Conservation (phyloP, 2,888 invertebrate species). For the Epinotia bilunana region DNA sequence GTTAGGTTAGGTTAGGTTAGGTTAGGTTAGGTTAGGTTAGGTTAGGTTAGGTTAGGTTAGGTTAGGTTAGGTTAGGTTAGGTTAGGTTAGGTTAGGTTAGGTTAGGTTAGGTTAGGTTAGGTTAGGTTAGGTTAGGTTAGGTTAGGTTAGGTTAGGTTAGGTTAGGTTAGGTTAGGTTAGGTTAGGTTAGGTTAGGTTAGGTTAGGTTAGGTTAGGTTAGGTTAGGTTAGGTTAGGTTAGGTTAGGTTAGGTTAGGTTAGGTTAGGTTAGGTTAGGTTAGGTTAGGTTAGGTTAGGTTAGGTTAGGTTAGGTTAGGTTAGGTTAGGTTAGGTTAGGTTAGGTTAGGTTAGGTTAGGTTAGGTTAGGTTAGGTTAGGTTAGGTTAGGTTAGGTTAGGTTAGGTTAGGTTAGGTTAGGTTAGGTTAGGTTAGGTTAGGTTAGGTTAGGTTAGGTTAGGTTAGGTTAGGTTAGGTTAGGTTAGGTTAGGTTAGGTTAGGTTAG, state of each 20-base stretch:
- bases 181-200: slow-evolving; percentile 46
- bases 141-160: slow-evolving; percentile 47
- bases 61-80: slow-evolving; percentile 48
- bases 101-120: slow-evolving; percentile 49
- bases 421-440: slow-evolving; percentile 50
- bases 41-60: slow-evolving; percentile 40
- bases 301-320: slow-evolving; percentile 50
- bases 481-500: slow-evolving; percentile 47
- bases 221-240: slow-evolving; percentile 48
- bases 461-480: slow-evolving; percentile 47
- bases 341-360: slow-evolving; percentile 46
- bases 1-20: slow-evolving; percentile 50
- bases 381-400: slow-evolving; percentile 48
- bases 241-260: slow-evolving; percentile 50
- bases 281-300: slow-evolving; percentile 49
- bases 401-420: slow-evolving; percentile 49
- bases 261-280: slow-evolving; percentile 46
- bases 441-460: slow-evolving; percentile 46
- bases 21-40: slow-evolving; percentile 48
- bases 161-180: slow-evolving; percentile 47
- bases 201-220: slow-evolving; percentile 46
- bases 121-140: slow-evolving; percentile 47
- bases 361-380: slow-evolving; percentile 48
- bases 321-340: slow-evolving; percentile 48
- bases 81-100: slow-evolving; percentile 50